Evolutionary conservation across 2,113 vertebrate species (phyloP).

Genomic region (Albula glossodonta): DNA sequence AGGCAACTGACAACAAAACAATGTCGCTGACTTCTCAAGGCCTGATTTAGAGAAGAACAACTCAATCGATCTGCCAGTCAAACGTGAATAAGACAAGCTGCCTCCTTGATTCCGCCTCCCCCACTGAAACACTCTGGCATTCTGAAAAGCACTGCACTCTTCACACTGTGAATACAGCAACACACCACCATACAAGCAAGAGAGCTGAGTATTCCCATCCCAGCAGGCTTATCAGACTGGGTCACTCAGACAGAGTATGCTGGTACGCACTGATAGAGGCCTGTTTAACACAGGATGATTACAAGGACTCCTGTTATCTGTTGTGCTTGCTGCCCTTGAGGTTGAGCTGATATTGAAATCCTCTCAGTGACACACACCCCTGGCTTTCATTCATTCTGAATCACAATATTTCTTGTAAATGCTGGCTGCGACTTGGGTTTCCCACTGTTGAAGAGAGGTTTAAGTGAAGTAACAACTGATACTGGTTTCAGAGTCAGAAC

Average conservation of each 20-base stretch:
- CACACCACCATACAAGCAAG: not conserved
- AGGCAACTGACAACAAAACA: not conserved
- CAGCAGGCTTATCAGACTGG: not conserved
- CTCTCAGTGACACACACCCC: not conserved
- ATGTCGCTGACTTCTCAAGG: not conserved
- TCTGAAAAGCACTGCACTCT: not conserved
- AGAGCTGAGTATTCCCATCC: not conserved
- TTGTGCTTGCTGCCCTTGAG: not conserved
- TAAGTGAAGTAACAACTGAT: no score
- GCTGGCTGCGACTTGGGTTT: not conserved
- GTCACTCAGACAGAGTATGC: not conserved
- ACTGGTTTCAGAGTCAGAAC: no score
- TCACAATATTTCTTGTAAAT: not conserved
- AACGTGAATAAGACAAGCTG: not conserved
- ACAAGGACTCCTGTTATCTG: not conserved
- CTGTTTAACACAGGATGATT: constrained; percentile 6
- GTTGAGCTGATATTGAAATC: not conserved
- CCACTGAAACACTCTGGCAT: not conserved
- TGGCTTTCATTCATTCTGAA: not conserved
- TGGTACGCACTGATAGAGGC: not conserved
- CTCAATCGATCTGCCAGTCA: not conserved
- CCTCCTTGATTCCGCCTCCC: not conserved
- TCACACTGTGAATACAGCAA: not conserved
- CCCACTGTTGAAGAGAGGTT: no score
- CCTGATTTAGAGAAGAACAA: not conserved